Evolutionary conservation across 2,113 vertebrate species (phyloP), one percentile per base, ranked within the genome.

Genomic region (Eudyptes chrysolophus): DNA sequence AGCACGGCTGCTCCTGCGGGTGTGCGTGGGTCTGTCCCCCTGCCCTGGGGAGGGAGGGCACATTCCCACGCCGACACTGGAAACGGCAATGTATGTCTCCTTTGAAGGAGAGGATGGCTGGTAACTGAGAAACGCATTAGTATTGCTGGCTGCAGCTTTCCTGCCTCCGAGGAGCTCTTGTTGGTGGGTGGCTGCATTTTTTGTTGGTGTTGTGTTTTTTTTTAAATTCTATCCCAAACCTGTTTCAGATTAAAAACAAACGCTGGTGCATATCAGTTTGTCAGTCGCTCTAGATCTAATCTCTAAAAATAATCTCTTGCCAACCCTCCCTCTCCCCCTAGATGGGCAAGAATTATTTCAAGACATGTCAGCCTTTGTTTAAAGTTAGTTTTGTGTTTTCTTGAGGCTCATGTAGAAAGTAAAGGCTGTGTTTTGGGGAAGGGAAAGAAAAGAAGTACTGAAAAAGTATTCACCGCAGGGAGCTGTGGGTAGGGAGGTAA

Each of bases 271-370:
- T 89, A 87, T 95, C 90, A 16, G 61, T 95, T 97, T 97, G 97
- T 97, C 97, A 97, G 86, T 98, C 97, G 94, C 46, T 96, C 71
- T 8, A 87, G 87, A 34, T 60, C 69, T 82, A 78, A 84, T 97
- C 97, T 96, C 96, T 92, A 87, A 96, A 98, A 95, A 87, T 86
- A 94, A 96, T 97, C 97, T 94, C 61, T 72, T 65, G 75, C 87
- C 75, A 85, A 15, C 81, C 89, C 94, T 80, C 94, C 89, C 94
- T 84, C 78, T 91, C 84, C 36, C 71, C 93, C 85, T 94, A 13
- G 94, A 77, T 79, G 96, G 97, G 92, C 96, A 97, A 66, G 95
- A 96, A 97, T 96, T 98, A 97, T 95, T 98, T 96, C 96, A 97
- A 97, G 95, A 79, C 94, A 16, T 89, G 94, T 94, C 97, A 93